Evolutionary conservation across 2,888 invertebrate species (phyloP).

Genomic region (Yponomeuta malinellus): DNA sequence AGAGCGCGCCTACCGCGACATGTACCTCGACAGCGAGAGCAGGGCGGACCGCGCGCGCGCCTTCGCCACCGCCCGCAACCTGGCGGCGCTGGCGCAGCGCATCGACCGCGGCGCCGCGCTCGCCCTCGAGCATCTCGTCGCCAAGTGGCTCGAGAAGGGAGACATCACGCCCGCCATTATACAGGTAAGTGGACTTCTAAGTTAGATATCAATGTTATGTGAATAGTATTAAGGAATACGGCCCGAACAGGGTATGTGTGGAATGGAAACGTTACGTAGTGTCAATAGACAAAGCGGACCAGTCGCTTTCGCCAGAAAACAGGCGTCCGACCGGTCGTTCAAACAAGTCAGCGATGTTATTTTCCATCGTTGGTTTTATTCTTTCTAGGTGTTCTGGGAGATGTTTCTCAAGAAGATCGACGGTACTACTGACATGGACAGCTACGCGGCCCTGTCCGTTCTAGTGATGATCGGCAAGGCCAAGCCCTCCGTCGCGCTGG

Average conservation of each 20-base stretch:
- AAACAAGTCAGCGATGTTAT: neutral
- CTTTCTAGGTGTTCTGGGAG: constrained; percentile 85
- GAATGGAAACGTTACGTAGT: too few species aligned
- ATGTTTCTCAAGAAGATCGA: constrained; percentile 84
- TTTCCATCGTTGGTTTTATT: neutral
- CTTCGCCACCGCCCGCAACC: constrained; percentile 45
- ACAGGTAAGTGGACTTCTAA: constrained; percentile 41
- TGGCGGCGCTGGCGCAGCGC: constrained; percentile 40
- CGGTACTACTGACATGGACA: constrained; percentile 81
- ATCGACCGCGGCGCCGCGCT: constrained; percentile 60
- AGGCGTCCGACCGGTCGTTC: neutral
- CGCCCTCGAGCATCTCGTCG: constrained; percentile 58
- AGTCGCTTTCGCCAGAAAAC: too few species aligned
- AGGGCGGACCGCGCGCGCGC: constrained; percentile 66
- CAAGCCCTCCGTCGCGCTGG: constrained; percentile 76
- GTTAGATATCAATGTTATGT: neutral
- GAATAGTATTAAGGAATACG: too few species aligned
- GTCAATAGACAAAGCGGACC: too few species aligned
- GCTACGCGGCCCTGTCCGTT: constrained; percentile 83
- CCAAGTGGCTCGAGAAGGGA: constrained; percentile 59
- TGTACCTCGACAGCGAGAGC: constrained; percentile 77
- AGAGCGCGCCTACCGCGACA: constrained; percentile 83
- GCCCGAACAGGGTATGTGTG: constrained; percentile 7
- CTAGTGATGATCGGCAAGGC: constrained; percentile 83
- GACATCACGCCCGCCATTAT: constrained; percentile 61